A percentile compares a stretch with the other conserved stretches of the same genome.
Evolutionary conservation across 2,797 vertebrate genomes (phyloP).

Genomic region (Muscicapa comitata): DNA sequence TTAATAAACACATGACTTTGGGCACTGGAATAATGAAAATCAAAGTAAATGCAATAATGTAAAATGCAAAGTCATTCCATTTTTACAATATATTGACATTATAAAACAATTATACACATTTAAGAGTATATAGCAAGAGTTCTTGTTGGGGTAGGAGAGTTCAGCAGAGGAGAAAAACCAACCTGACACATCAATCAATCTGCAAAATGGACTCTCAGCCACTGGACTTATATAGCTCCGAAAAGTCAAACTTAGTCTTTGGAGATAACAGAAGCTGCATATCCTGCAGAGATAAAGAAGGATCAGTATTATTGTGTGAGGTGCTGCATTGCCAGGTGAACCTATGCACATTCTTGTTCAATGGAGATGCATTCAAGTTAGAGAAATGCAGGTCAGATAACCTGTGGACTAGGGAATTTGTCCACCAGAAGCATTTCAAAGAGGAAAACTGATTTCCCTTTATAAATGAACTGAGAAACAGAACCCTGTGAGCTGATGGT

Average conservation of each 20-base stretch:
- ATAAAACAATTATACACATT: background rate
- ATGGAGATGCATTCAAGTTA: background rate
- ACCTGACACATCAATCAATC: background rate
- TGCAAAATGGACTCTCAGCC: background rate
- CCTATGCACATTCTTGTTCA: background rate
- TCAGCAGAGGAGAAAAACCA: background rate
- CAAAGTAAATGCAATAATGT: background rate
- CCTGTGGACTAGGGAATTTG: background rate
- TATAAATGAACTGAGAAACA: background rate
- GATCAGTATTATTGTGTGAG: background rate
- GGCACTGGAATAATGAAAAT: background rate
- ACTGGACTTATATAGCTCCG: background rate
- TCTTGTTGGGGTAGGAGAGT: background rate
- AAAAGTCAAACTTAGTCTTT: background rate
- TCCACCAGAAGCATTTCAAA: background rate
- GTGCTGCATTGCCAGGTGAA: background rate
- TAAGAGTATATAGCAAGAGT: background rate
- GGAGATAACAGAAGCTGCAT: background rate
- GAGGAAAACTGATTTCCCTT: background rate
- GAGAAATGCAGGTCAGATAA: background rate
- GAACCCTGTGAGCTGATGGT: background rate
- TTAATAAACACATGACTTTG: constrained; percentile 14
- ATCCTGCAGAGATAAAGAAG: background rate
- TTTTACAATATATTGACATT: background rate
- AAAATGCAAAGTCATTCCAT: background rate